Conservation (phyloP, 1,140 invertebrate genomes). For the Leptopilina boulardi region DNA sequence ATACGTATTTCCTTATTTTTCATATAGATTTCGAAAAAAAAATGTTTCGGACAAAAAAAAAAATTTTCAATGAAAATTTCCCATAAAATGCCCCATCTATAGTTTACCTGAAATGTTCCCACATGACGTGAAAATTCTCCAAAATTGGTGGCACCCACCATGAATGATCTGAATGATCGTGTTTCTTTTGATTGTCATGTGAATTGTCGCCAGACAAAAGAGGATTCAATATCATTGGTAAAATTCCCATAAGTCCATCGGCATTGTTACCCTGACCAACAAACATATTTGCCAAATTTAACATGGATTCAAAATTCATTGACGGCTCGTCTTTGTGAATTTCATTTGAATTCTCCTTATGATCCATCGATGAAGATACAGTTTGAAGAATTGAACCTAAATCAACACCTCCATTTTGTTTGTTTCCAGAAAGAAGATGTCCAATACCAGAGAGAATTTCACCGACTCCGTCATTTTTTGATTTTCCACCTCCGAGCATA, state of each 20-base stretch:
- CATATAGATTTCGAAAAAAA: no score
- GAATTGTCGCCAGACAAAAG: constrained; percentile 72
- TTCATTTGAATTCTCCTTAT: constrained; percentile 52
- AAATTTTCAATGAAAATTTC: no score
- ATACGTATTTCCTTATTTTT: no score
- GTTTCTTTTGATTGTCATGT: constrained; percentile 75
- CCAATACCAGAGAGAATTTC: constrained; percentile 74
- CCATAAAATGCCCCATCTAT: no score
- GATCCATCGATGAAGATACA: constrained; percentile 65
- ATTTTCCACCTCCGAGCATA: constrained; percentile 56
- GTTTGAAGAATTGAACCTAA: constrained; percentile 77
- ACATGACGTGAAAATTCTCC: constrained; percentile 84
- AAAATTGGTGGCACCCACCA: constrained; percentile 85
- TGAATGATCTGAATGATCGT: constrained; percentile 83
- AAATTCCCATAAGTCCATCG: constrained; percentile 79
- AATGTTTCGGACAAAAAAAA: no score
- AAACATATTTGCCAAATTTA: constrained; percentile 80
- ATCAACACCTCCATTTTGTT: constrained; percentile 77
- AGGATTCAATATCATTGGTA: constrained; percentile 81
- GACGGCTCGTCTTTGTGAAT: constrained; percentile 49
- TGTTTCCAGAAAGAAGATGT: constrained; percentile 69
- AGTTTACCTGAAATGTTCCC: constrained; percentile 83
- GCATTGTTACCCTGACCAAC: constrained; percentile 72
- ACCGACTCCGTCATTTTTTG: constrained; percentile 54
- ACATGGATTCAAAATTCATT: constrained; percentile 77